These are phyloP conservation scores for Struthio camelus DNA, from an alignment of 2,113 vertebrate species.

Conservation along the genomic window DNA sequence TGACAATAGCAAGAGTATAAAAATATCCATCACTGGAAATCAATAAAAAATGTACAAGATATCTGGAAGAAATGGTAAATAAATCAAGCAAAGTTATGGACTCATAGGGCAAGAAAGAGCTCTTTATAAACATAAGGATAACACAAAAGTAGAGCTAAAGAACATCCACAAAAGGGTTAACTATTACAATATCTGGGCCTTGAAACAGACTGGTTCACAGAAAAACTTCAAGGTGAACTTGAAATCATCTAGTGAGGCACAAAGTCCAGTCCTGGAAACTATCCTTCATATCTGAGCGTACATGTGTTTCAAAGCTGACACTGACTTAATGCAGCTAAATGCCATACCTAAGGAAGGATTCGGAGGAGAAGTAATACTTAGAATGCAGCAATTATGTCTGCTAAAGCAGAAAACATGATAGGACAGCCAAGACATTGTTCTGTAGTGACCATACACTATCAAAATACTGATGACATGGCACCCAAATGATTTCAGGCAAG, in stretches of 20 bases:
- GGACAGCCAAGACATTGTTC: not conserved
- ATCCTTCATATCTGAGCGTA: not conserved
- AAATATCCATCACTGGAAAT: not conserved
- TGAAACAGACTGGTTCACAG: not conserved
- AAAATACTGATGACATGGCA: not conserved
- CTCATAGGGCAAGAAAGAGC: not conserved
- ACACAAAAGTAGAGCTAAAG: not conserved
- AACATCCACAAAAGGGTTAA: not conserved
- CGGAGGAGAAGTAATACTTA: not conserved
- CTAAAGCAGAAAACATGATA: not conserved
- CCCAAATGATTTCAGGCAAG: not conserved
- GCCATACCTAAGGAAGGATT: not conserved
- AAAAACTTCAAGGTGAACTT: not conserved
- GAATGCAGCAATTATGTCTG: not conserved
- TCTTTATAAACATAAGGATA: not conserved
- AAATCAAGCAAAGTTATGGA: not conserved
- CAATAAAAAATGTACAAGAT: not conserved
- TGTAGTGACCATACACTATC: not conserved
- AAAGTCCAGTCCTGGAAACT: not conserved
- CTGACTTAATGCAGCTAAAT: not conserved
- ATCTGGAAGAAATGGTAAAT: not conserved
- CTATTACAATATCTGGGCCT: not conserved
- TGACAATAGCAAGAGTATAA: not conserved
- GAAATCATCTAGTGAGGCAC: not conserved
- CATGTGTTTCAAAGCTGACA: not conserved